Evolutionary conservation across 2,888 invertebrate genomes (phyloP).

Genomic region (Gryllus longicercus): DNA sequence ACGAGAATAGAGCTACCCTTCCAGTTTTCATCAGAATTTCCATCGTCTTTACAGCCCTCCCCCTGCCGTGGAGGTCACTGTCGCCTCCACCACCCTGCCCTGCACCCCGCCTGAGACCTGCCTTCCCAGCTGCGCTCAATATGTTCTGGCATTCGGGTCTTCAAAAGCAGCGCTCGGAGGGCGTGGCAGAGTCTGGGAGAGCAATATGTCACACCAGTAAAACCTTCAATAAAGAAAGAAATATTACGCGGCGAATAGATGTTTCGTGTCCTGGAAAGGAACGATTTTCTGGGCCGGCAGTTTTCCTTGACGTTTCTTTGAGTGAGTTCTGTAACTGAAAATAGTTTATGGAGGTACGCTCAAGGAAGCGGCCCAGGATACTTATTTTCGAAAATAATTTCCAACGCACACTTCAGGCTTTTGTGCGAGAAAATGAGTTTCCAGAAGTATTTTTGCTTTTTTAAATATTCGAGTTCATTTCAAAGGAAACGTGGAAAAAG

Average conservation of each 20-base stretch:
- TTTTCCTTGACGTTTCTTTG: background rate
- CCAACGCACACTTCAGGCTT: background rate
- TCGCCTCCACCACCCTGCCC: too few species aligned
- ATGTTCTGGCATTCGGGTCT: slow-evolving; percentile 7
- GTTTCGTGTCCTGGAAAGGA: slow-evolving; percentile 5
- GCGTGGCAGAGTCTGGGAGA: background rate
- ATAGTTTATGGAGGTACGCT: too few species aligned
- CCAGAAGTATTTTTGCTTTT: too few species aligned
- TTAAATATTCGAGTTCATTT: too few species aligned
- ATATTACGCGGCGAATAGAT: slow-evolving; percentile 1
- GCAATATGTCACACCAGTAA: slow-evolving; percentile 17
- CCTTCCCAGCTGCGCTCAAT: background rate
- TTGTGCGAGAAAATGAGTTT: too few species aligned
- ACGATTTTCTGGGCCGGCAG: background rate
- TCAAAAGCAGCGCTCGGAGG: background rate
- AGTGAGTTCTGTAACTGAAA: too few species aligned
- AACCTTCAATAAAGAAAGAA: slow-evolving; percentile 17
- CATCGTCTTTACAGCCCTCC: too few species aligned
- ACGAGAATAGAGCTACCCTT: too few species aligned
- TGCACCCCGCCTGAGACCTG: background rate
- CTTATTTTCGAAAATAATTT: background rate
- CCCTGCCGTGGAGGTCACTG: too few species aligned
- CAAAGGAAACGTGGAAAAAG: too few species aligned
- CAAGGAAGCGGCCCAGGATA: background rate
- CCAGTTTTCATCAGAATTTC: too few species aligned